Evolutionary conservation across 2,797 vertebrate species (phyloP).

Genomic region (Tamandua tetradactyla): DNA sequence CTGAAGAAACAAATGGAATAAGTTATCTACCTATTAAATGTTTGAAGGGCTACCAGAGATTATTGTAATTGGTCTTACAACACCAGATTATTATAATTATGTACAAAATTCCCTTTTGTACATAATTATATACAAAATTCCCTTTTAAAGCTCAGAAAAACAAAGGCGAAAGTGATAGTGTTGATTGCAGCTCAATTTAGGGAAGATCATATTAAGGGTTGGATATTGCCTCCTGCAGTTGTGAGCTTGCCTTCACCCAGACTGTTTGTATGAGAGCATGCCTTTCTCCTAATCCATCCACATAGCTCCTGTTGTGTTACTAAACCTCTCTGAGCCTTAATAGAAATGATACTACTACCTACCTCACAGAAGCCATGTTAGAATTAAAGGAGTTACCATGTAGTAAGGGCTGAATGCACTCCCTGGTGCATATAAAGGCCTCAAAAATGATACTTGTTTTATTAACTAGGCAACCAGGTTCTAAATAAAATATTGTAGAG

Average conservation of each 20-base stretch:
- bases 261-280: background rate
- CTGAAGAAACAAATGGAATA: background rate
- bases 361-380: background rate
- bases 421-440: background rate
- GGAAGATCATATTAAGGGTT: background rate
- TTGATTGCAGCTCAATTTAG: background rate
- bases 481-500: background rate
- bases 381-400: background rate
- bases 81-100: background rate
- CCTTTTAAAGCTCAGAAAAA: background rate
- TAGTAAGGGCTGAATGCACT: background rate
- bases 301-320: background rate
- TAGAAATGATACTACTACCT: background rate
- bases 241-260: background rate
- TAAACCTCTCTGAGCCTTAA: background rate
- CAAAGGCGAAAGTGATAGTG: background rate
- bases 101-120: background rate
- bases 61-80: too few relatives aligned
- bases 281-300: background rate
- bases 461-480: background rate
- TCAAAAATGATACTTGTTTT: background rate
- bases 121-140: background rate
- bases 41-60: background rate
- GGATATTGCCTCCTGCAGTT: background rate
- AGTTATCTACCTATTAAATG: background rate